Conservation (phyloP, 2,888 invertebrate genomes). For the Pristionchus mayeri region DNA sequence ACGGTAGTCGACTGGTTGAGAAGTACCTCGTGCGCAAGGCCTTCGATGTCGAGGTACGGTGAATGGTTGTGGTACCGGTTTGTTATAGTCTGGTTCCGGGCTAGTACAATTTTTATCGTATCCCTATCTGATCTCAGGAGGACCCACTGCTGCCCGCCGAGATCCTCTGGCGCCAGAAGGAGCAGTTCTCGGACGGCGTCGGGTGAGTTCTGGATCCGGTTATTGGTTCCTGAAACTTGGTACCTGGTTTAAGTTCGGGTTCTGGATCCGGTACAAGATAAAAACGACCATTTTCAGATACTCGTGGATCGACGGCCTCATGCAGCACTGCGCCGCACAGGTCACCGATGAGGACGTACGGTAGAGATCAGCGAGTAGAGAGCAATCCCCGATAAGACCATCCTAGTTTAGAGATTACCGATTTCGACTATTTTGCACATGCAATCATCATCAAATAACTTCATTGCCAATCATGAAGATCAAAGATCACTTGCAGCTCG, state of each 20-base stretch:
- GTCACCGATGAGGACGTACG: conserved; percentile 77
- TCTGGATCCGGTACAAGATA: background rate
- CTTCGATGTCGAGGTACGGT: conserved; percentile 81
- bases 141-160: conserved; percentile 84
- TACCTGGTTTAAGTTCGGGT: background rate
- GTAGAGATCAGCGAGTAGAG: background rate
- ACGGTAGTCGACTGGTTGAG: conserved; percentile 83
- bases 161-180: conserved; percentile 94
- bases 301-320: conserved; percentile 76
- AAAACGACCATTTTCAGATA: conserved; percentile 64
- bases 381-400: too few species aligned
- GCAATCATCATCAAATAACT: too few species aligned
- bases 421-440: too few species aligned
- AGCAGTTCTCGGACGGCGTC: conserved; percentile 81
- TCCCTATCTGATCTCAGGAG: conserved; percentile 54
- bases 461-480: background rate
- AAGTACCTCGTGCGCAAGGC: conserved; percentile 89
- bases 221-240: background rate
- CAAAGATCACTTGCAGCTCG: conserved; percentile 64
- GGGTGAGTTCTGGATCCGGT: conserved; percentile 56
- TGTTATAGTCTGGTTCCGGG: too few species aligned
- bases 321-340: conserved; percentile 71
- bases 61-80: background rate
- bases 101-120: background rate
- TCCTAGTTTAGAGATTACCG: background rate